These are phyloP conservation scores for Menura novaehollandiae DNA, from an alignment of 2,113 vertebrate species.

Conservation along the genomic window DNA sequence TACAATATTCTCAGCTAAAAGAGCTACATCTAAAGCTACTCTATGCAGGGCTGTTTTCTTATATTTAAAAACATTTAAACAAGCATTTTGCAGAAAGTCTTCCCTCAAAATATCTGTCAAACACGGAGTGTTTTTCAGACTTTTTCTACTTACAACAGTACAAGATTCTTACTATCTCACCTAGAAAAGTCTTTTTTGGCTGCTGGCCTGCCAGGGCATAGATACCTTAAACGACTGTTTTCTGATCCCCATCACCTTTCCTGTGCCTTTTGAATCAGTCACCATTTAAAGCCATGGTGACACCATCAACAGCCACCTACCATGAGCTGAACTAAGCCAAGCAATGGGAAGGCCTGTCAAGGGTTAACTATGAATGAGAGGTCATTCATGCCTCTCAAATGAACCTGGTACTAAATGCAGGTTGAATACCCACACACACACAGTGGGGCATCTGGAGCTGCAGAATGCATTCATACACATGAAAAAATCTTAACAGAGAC, in stretches of 20 bases:
- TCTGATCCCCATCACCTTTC: neutral
- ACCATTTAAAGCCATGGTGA: neutral
- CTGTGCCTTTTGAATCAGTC: neutral
- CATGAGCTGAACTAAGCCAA: neutral
- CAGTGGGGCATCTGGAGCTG: neutral
- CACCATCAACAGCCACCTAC: neutral
- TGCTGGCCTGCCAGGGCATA: neutral
- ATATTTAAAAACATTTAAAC: accelerated
- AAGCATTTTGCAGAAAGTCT: neutral
- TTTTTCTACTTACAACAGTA: neutral
- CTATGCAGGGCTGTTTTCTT: neutral
- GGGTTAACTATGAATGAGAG: neutral
- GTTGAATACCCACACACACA: neutral
- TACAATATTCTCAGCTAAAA: neutral
- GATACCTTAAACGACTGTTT: neutral
- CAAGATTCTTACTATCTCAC: neutral
- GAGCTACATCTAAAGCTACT: neutral
- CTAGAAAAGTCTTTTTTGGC: neutral
- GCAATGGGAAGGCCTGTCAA: neutral
- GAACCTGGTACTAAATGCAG: neutral
- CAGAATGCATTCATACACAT: neutral
- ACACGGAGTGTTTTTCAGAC: accelerated
- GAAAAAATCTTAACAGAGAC: neutral
- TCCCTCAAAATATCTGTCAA: neutral
- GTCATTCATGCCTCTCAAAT: neutral